Conservation (phyloP, 2,113 vertebrate genomes). For the Plotosus lineatus region DNA sequence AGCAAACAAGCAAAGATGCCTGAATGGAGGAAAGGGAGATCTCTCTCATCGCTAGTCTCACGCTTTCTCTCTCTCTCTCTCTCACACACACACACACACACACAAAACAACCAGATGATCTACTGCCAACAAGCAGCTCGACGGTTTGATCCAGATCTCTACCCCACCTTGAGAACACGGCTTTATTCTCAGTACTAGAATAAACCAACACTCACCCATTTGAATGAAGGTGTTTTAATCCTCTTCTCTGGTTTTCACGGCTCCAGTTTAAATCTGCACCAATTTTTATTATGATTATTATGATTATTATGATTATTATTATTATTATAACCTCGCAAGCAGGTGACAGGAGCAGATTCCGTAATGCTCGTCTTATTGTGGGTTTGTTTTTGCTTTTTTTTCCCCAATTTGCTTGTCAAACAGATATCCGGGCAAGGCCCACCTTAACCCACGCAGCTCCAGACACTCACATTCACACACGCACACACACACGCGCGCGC, state of each 20-base stretch:
- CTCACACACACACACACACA: no score
- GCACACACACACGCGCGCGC: no score
- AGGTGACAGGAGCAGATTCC: constrained; percentile 40
- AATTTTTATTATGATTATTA: neutral
- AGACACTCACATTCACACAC: constrained; percentile 23
- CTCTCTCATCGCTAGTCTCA: neutral
- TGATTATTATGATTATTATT: no score
- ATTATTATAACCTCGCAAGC: constrained; percentile 40
- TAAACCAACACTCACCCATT: constrained; percentile 36
- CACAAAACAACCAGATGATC: neutral
- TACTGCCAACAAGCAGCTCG: neutral
- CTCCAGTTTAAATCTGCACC: neutral
- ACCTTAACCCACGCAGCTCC: constrained; percentile 55
- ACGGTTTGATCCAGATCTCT: neutral
- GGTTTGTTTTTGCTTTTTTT: neutral
- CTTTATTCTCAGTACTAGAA: neutral
- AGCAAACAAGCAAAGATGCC: neutral
- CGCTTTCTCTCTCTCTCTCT: no score
- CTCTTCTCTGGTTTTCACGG: neutral
- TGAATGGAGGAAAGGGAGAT: neutral
- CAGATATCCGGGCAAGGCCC: constrained; percentile 67
- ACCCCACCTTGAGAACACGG: neutral
- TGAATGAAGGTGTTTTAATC: neutral
- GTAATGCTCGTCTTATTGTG: neutral
- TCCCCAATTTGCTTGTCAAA: constrained; percentile 56